Base-by-base conservation (phyloP, 2,888 invertebrate species). In the Lithophane leautieri region DNA sequence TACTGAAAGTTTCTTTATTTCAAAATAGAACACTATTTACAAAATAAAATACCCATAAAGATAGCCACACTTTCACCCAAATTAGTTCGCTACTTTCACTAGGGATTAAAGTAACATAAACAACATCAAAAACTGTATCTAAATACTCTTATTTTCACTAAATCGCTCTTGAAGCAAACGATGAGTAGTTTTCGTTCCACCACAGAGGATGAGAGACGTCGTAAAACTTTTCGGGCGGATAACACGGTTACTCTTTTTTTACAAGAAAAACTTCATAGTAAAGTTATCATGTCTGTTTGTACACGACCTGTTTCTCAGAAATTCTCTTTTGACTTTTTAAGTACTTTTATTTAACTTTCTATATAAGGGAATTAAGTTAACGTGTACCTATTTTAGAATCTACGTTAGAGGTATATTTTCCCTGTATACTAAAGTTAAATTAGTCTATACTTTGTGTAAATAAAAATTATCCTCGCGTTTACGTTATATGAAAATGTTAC, bases 211-310 rank as follows among this genome's bases (percentile, higher is more conserved):
- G 86, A 70, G 85, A 89, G 86, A 86, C 86, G 86, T 94, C 93
- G 91, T 94, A 94, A 93, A 94, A 94, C 91, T 94, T 94, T 92
- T 91, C 89, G 86, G 90, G 83, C 79, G 83, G 87, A 89, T 89
- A 91, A 93, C 91, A 90, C 83, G 80, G 89, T 90, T 91, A 91
- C 88, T 90, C 88, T 90, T 93, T 90, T 92, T 91, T 89, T 70
- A 75, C 70, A 72, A 68, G 74, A 78, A 63, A 83, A 84, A 82
- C 78, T 91, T 93, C 90, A 89, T 87, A 83, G 79, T 78, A 85
- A 88, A 92, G 89, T 92, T 92, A 89, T 90, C 90, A 86, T 86
- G 84, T 89, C 85, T 88, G 87, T 89, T 89, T 90, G 88, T 89
- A 83, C 83, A 83, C 86, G 86, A 87, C 81, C 87, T 89, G 88